Evolutionary conservation across 2,113 vertebrate species (phyloP).

Genomic region (Urocynchramus pylzowi): DNA sequence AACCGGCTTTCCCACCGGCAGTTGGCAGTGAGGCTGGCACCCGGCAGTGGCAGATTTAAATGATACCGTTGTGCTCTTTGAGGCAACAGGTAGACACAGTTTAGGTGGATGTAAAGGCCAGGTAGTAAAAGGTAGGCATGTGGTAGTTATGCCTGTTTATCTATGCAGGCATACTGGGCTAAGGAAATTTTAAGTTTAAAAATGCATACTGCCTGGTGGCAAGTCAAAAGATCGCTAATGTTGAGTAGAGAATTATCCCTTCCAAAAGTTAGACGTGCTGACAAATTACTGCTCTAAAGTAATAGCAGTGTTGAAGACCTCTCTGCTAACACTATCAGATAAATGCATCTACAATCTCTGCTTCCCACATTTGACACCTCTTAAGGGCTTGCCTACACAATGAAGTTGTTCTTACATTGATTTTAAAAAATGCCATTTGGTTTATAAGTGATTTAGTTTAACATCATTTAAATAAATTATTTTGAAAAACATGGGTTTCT

Average conservation of each 20-base stretch:
- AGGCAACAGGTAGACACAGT: neutral
- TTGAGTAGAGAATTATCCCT: neutral
- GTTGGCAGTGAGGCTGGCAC: neutral
- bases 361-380: slow-evolving; percentile 57
- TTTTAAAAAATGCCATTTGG: slow-evolving; percentile 15
- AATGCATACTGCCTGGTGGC: neutral
- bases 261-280: neutral
- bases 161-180: neutral
- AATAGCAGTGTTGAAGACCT: slow-evolving; percentile 28
- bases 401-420: slow-evolving; percentile 37
- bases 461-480: neutral
- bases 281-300: slow-evolving; percentile 27
- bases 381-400: slow-evolving; percentile 55
- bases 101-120: neutral
- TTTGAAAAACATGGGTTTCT: neutral
- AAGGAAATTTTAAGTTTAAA: neutral
- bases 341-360: slow-evolving; percentile 33
- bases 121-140: neutral
- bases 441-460: slow-evolving; percentile 42
- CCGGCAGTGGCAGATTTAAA: accelerated
- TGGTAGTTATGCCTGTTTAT: neutral
- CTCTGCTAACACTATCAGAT: slow-evolving; percentile 29
- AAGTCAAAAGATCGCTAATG: neutral
- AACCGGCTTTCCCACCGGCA: neutral
- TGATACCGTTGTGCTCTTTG: neutral